phyloP scores from a whole-genome alignment of 2,113 vertebrate genomes.

The Antigone vipio region DNA sequence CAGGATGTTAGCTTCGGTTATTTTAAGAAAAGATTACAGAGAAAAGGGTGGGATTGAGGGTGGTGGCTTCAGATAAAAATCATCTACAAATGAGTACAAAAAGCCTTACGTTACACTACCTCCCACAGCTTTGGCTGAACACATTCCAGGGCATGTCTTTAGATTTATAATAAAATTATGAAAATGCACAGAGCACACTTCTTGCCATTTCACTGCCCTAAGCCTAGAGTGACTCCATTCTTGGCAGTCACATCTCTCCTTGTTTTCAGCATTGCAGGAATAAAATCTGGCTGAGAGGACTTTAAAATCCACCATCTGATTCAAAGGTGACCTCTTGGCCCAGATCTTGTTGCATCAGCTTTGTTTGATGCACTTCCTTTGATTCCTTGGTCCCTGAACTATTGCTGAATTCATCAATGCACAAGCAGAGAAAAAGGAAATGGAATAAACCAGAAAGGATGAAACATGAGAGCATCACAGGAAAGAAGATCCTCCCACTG shows the following conservation, averaged over 20 bases:
- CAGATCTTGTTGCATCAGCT: not conserved
- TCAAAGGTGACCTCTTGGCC: not conserved
- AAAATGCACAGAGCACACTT: not conserved
- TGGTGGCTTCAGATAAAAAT: not conserved
- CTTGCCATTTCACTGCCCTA: not conserved
- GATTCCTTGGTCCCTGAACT: not conserved
- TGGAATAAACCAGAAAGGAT: not conserved
- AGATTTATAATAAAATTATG: not conserved
- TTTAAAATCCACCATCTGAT: not conserved
- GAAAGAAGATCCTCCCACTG: not conserved
- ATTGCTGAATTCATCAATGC: not conserved
- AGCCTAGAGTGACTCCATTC: not conserved
- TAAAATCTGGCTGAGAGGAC: not conserved
- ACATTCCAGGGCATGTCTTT: not conserved
- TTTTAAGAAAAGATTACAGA: not conserved
- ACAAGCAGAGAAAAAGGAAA: not conserved
- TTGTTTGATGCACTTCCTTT: not conserved
- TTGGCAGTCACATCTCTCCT: not conserved
- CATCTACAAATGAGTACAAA: not conserved
- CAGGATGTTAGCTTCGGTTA: not conserved
- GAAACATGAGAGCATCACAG: not conserved
- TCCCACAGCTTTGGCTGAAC: not conserved
- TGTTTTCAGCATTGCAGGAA: not conserved
- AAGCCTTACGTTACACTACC: not conserved
- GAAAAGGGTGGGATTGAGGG: slow-evolving; percentile 26